Evolutionary conservation across 2,888 invertebrate species (phyloP), one percentile per base, ranked within the genome.

Genomic region (Malthinus flaveolus): DNA sequence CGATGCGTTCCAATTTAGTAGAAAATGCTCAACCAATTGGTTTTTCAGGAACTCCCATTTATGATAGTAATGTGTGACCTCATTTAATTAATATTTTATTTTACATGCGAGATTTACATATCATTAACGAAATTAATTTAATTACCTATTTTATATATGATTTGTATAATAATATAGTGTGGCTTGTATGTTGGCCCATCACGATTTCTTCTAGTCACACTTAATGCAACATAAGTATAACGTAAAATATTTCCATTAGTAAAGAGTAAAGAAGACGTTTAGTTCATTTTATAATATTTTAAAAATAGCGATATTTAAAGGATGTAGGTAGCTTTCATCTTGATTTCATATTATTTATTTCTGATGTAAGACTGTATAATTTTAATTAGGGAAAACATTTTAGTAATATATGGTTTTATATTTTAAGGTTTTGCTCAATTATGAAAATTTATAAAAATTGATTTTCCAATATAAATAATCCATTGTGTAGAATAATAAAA

Each of bases 11-110:
- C 71, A 88, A 85, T 73, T 87, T 93, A 74, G 89, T 93, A 71
- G 85, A 87, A 74, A 89, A 91, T 82, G 91, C 90, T 75, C 89
- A 90, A 79, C 91, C 92, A 42, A 85, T 89, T 78, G 87, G 88
- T 80, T 85, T 89, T 78, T 87, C 89, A 66, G 86, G 85, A 70
- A 82, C 84, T 74, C 89, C 91, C 64, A 76, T 81, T 59, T 83
- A 80, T 66, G 86, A 85, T 72, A 87, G 87, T 75, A 86, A 86
- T 76, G 86, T 87, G 79, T 87, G 85, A 87, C 62, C 54, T 11
- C 31, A 15, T 48, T 42, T 31, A 37, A 49, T 50, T 46, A 44
- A 35, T 32, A 44, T 12, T 37, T 39, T 45, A 33, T 50, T 37
- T 37, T 15, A 37, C 32, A 31, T 49, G 31, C 31, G 42, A 50